Percentiles rank a stretch among this genome's conserved stretches.
Evolutionary conservation across 2,797 vertebrate genomes (phyloP).

Genomic region (Allochrocebus solatus): DNA sequence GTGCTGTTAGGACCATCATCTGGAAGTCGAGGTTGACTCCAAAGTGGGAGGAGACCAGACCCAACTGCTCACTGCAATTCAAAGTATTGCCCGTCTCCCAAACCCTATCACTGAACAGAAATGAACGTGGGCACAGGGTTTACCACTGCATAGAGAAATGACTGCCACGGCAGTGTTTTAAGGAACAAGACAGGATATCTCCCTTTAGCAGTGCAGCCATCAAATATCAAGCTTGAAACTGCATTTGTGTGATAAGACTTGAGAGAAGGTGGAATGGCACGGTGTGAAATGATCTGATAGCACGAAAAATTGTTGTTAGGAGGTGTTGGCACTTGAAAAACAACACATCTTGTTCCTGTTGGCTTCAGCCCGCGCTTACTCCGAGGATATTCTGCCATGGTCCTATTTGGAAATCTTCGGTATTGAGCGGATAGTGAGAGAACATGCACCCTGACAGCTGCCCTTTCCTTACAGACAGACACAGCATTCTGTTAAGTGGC

Average conservation of each 20-base stretch:
- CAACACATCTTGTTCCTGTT: constrained; percentile 26
- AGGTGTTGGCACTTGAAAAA: constrained; percentile 66
- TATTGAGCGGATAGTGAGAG: background rate
- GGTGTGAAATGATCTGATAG: constrained; percentile 74
- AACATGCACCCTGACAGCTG: accelerated
- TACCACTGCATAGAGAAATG: background rate
- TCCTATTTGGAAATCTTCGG: constrained; percentile 11
- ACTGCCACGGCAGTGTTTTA: background rate
- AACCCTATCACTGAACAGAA: background rate
- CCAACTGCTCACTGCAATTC: background rate
- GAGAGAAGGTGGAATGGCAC: constrained; percentile 33
- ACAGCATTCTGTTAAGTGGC: accelerated
- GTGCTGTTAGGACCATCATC: background rate
- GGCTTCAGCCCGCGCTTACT: constrained; percentile 34
- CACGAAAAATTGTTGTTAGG: constrained; percentile 66
- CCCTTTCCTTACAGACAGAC: background rate
- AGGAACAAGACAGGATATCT: constrained; percentile 38
- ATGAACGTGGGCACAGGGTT: background rate
- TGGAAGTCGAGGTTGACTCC: background rate
- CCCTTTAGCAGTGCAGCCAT: constrained; percentile 16
- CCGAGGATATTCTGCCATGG: background rate
- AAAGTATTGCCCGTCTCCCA: background rate
- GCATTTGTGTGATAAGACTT: constrained; percentile 27
- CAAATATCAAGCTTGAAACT: background rate
- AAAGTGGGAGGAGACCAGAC: no score